Evolutionary conservation across 2,113 vertebrate genomes (phyloP), one percentile per base, ranked within the genome.

Genomic region (Aix galericulata): DNA sequence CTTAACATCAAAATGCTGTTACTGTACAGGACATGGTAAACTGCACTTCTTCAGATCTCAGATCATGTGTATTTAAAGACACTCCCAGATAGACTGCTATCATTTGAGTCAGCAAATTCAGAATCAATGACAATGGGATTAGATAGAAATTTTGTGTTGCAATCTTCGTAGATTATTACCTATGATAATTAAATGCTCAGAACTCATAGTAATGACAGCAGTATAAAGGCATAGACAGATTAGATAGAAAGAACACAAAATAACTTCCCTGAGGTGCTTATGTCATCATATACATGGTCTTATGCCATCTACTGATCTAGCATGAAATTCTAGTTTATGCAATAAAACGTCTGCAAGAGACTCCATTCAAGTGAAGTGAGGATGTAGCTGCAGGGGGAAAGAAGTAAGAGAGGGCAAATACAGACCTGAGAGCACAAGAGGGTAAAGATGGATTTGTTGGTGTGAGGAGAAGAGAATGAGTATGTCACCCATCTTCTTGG

Each of bases 111-210:
- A 96, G 92, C 80, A 94, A 91, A 92, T 84, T 6, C 58, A 44
- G 60, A 86, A 92, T 56, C 40, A 82, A 62, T 58, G 13, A 38
- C 42, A 91, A 25, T 27, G 14, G n/a, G 86, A 75, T 64, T 27
- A 60, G 55, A 80, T 18, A 38, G 76, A 90, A 93, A 86, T n/a
- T 86, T 13, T 68, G 58, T 59, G 34, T 80, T 95, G 88, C 68
- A 96, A 96, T 74, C 62, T 78, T 86, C 69, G 31, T 62, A 82
- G 80, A 68, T 78, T 90, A 94, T 91, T 93, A 87, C 69, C 63
- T 75, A 53, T 68, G 58, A 75, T 34, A 94, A 91, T 80, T 17
- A 75, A 93, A 64, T 13, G 13, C 69, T 91, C 63, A 69, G 77
- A 73, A 88, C 21, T 59, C 50, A 34, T 10, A 84, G 38, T 73